Evolutionary conservation across 2,113 vertebrate species (phyloP).

Genomic region (Poeciliopsis prolifica): DNA sequence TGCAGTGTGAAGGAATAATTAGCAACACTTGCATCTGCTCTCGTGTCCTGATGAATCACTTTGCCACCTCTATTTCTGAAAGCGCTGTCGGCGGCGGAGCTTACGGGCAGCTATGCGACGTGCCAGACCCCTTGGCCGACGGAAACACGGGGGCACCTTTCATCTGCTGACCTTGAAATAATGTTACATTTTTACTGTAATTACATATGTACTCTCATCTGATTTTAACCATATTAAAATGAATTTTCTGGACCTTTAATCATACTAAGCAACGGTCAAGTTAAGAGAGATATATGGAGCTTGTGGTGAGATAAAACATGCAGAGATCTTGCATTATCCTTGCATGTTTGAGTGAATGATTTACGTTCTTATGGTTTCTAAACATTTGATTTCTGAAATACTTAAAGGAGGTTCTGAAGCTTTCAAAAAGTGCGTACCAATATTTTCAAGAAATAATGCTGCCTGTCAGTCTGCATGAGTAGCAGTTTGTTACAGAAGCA

Average conservation of each 20-base stretch:
- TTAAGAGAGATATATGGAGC: too few relatives aligned
- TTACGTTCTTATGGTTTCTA: too few relatives aligned
- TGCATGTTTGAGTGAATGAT: too few relatives aligned
- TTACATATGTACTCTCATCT: not conserved
- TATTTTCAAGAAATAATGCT: too few relatives aligned
- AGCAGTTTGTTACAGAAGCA: too few relatives aligned
- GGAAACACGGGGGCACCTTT: not conserved
- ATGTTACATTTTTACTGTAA: not conserved
- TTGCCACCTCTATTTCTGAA: constrained; percentile 69
- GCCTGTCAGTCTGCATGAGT: too few relatives aligned
- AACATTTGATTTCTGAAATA: too few relatives aligned
- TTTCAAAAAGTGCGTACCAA: too few relatives aligned
- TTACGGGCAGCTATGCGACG: constrained; percentile 29
- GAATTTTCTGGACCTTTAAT: too few relatives aligned
- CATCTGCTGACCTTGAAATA: constrained; percentile 11
- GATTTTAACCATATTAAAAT: too few relatives aligned
- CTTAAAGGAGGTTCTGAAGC: too few relatives aligned
- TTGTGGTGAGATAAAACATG: not conserved
- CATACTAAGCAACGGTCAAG: too few relatives aligned
- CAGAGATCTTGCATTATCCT: not conserved
- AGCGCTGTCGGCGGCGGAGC: constrained; percentile 28
- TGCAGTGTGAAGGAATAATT: constrained; percentile 61
- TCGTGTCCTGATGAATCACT: constrained; percentile 55
- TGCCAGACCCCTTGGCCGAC: constrained; percentile 12
- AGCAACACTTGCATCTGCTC: constrained; percentile 60